Evolutionary conservation across 2,113 vertebrate genomes (phyloP).

Genomic region (Lepisosteus oculatus): DNA sequence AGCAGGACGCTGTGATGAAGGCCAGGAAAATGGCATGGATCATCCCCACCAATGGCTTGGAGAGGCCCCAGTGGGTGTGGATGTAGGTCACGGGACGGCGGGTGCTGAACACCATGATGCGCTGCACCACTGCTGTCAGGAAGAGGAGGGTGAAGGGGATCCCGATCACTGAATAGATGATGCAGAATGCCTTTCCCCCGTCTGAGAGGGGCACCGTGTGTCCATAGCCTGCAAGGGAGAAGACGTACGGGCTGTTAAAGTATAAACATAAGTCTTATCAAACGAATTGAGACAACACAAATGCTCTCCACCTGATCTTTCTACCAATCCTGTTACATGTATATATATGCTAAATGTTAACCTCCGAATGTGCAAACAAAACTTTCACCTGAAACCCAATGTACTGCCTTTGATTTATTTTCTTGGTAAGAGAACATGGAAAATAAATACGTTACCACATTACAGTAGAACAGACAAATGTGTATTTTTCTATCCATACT

Average conservation of each 20-base stretch:
- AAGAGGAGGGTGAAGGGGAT: slow-evolving; percentile 96
- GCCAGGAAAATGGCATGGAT: slow-evolving; percentile 79
- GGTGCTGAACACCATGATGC: slow-evolving; percentile 84
- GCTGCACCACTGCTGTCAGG: slow-evolving; percentile 92
- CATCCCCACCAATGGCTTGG: slow-evolving; percentile 82
- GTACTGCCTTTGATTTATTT: too few relatives aligned
- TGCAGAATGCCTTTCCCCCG: slow-evolving; percentile 93
- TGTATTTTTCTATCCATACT: too few relatives aligned
- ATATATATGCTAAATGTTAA: too few relatives aligned
- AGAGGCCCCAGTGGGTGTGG: slow-evolving; percentile 84
- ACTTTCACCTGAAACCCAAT: too few relatives aligned
- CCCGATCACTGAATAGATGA: slow-evolving; percentile 89
- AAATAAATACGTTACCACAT: too few relatives aligned
- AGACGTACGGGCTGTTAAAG: not conserved
- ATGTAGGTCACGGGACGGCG: slow-evolving; percentile 79
- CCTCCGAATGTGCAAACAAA: too few relatives aligned
- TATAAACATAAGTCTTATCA: too few relatives aligned
- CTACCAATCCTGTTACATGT: too few relatives aligned
- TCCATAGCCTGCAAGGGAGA: slow-evolving; percentile 77
- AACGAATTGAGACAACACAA: too few relatives aligned
- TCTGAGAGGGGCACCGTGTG: slow-evolving; percentile 93
- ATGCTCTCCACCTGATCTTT: too few relatives aligned
- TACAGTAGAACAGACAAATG: too few relatives aligned
- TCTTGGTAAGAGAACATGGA: too few relatives aligned
- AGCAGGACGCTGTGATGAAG: slow-evolving; percentile 72